Evolutionary conservation across 1,140 invertebrate species (phyloP).

Genomic region (Heliothis virescens): DNA sequence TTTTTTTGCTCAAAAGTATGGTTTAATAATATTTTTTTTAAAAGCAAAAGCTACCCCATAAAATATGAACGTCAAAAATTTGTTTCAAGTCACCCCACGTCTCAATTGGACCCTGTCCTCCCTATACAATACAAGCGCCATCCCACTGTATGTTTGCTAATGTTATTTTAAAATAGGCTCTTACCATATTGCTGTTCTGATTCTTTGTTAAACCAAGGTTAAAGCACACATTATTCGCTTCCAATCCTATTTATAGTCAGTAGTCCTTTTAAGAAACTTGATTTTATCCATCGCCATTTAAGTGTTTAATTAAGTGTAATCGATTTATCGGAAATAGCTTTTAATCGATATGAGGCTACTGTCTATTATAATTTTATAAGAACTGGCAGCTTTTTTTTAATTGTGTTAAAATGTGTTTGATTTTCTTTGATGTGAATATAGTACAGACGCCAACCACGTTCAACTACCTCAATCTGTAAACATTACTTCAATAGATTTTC

Average conservation of each 20-base stretch:
- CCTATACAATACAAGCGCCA: too few relatives aligned
- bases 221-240: slow-evolving; percentile 3
- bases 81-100: too few relatives aligned
- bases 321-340: slow-evolving; percentile 18
- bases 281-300: slow-evolving; percentile 34
- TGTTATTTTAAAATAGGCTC: background rate
- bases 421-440: background rate
- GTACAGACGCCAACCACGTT: too few relatives aligned
- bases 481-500: too few relatives aligned
- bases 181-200: slow-evolving; percentile 11
- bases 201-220: slow-evolving; percentile 27
- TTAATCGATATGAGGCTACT: slow-evolving; percentile 25
- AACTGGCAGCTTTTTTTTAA: background rate
- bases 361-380: slow-evolving; percentile 5
- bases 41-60: too few relatives aligned
- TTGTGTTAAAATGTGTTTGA: background rate
- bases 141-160: background rate
- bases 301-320: slow-evolving; percentile 28
- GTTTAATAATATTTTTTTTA: too few relatives aligned
- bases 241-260: slow-evolving; percentile 21
- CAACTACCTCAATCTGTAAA: too few relatives aligned
- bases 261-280: slow-evolving; percentile 35
- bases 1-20: too few relatives aligned
- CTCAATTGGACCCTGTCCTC: too few relatives aligned
- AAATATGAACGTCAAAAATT: too few relatives aligned